Base-by-base conservation (phyloP, 2,888 invertebrate genomes). In the Melieria picta region DNA sequence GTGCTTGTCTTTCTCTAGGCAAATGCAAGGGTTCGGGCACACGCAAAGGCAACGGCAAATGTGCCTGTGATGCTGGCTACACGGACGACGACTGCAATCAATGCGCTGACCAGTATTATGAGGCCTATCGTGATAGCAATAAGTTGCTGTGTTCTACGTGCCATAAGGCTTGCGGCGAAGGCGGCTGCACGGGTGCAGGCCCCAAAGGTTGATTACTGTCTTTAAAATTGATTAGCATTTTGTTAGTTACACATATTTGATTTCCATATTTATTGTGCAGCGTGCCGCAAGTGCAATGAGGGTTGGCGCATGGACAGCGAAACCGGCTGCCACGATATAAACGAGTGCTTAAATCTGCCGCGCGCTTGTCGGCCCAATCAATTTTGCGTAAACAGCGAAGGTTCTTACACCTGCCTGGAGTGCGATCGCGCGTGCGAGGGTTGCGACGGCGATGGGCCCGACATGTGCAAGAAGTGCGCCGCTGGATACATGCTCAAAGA, bases 11-110 rank as follows among this genome's bases (percentile, higher is more conserved):
- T 16, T 30, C 30, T 56, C 16, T 50, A 83, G 84, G 84, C 4
- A 92, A 91, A 84, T 91, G 91, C 77, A 86, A 90, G 75, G 98
- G 98, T 0, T 92, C 92, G 75, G 98, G 98, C 0, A 97, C 97
- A 0, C 89, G 98, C 58, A 95, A 95, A 85, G 99, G 99, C 0
- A 96, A 93, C 82, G 99, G 98, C 0, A 91, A 93, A 74, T 99
- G 99, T 83, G 87, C 90, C 11, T 99, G 98, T 86, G 92, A 96
- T 80, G 81, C 85, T 6, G 98, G 96, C 0, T 98, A 98, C 83
- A 81, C 85, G 0, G 97, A 97, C 0, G 90, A 91, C 0, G 86
- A 89, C 45, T 99, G 99, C 86, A 90, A 92, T 68, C 87, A 89
- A n/a, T 99, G 99, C 85, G 89, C 90, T 11, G 83, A 87, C n/a